These are phyloP conservation scores for Euphonia xanthogaster DNA, from an alignment of 2,797 vertebrate genomes.

Conservation along the genomic window DNA sequence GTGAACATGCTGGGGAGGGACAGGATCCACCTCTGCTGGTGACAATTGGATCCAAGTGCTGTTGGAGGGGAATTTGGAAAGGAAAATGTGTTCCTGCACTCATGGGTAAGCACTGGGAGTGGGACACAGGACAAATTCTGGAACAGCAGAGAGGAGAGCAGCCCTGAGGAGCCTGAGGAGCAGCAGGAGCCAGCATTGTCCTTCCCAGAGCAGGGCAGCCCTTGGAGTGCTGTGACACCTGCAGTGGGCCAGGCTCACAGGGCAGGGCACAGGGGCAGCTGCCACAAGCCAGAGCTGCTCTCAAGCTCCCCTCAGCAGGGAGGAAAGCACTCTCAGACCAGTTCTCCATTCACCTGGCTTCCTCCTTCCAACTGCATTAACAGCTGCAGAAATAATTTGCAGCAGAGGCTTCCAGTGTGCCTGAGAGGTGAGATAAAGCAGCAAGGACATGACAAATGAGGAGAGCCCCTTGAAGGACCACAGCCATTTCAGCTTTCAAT, in stretches of 20 bases:
- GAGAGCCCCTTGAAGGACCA: not conserved
- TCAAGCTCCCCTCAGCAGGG: not conserved
- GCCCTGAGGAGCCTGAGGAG: not conserved
- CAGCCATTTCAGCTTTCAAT: not conserved
- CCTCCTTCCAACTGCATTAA: not conserved
- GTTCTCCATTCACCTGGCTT: not conserved
- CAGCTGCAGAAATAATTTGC: not conserved
- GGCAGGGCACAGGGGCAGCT: not conserved
- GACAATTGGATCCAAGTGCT: slow-evolving; percentile 52
- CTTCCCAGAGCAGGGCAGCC: not conserved
- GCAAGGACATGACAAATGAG: not conserved
- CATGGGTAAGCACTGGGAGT: not conserved
- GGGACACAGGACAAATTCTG: not conserved
- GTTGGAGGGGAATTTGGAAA: slow-evolving; percentile 52
- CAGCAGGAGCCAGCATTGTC: not conserved
- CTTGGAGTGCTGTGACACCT: not conserved
- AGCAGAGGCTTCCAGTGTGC: not conserved
- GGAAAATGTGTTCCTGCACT: slow-evolving; percentile 1
- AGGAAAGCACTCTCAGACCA: not conserved
- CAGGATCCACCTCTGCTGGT: slow-evolving; percentile 48
- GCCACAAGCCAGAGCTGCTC: not conserved
- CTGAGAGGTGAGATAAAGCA: not conserved
- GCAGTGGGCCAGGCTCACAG: not conserved
- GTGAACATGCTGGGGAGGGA: not conserved
- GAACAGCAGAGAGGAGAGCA: not conserved